Conservation (phyloP, 2,888 invertebrate species). For the Dryococelus australis region DNA sequence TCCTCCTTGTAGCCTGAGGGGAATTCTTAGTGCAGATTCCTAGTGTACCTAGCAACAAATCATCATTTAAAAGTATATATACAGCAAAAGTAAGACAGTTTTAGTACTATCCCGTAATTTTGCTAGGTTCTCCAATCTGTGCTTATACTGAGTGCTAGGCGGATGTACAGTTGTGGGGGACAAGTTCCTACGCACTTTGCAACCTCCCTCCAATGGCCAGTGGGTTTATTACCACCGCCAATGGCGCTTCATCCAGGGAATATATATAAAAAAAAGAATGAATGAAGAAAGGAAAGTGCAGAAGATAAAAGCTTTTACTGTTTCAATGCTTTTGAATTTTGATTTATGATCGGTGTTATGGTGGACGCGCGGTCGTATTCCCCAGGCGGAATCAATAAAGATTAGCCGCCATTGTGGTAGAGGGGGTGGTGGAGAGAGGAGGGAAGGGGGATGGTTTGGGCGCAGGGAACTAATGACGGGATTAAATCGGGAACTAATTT, state of each 20-base stretch:
- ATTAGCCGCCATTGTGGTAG: neutral
- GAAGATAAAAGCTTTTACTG: constrained; percentile 2
- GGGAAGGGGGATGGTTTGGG: neutral
- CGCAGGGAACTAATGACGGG: constrained; percentile 10
- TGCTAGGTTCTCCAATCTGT: too few species aligned
- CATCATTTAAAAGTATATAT: too few species aligned
- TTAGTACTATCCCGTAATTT: too few species aligned
- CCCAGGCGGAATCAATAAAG: constrained; percentile 13
- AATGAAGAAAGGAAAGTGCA: neutral
- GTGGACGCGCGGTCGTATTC: constrained; percentile 9
- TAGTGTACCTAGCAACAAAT: too few species aligned
- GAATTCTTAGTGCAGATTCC: too few species aligned
- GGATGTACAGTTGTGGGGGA: too few species aligned
- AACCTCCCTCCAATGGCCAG: too few species aligned
- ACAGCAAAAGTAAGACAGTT: too few species aligned
- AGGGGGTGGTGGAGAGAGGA: neutral
- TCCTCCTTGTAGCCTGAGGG: too few species aligned
- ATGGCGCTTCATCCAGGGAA: neutral
- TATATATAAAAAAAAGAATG: neutral
- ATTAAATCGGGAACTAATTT: constrained; percentile 16
- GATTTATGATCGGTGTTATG: constrained; percentile 7
- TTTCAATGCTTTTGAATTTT: constrained; percentile 16
- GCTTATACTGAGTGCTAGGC: too few species aligned
- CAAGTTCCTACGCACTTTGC: too few species aligned
- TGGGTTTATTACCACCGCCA: too few species aligned